These are phyloP conservation scores for Pandemis heparana DNA, from an alignment of 2,888 invertebrate species.

Conservation along the genomic window DNA sequence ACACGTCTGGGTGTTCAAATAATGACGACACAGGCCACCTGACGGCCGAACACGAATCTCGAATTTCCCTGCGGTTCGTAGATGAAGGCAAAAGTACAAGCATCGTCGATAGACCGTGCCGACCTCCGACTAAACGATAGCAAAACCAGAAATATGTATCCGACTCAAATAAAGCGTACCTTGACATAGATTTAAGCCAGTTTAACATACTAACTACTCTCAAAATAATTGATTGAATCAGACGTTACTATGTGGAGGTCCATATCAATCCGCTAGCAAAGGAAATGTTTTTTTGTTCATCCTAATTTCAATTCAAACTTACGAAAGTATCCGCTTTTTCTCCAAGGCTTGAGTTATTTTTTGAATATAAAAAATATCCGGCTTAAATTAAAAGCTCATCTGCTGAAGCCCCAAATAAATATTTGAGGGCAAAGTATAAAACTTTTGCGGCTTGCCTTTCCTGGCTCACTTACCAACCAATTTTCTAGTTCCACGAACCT, in stretches of 20 bases:
- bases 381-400: conserved; percentile 22
- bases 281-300: too few relatives aligned
- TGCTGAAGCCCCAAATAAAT: conserved; percentile 38
- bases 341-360: background rate
- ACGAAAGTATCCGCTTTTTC: background rate
- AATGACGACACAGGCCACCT: conserved; percentile 56
- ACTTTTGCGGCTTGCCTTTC: conserved; percentile 26
- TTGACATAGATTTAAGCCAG: too few relatives aligned
- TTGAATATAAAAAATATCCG: conserved; percentile 1
- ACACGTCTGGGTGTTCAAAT: conserved; percentile 51
- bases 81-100: conserved; percentile 1
- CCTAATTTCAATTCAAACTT: background rate
- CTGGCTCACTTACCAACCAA: conserved; percentile 34
- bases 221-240: too few relatives aligned
- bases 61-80: conserved; percentile 59
- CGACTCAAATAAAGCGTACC: too few relatives aligned
- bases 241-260: too few relatives aligned
- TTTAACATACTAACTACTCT: too few relatives aligned
- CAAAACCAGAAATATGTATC: too few relatives aligned
- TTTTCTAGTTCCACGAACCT: conserved; percentile 34
- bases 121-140: background rate
- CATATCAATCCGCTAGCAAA: too few relatives aligned
- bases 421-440: conserved; percentile 28
- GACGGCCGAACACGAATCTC: conserved; percentile 56
- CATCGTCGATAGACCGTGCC: background rate